These are phyloP conservation scores for Drosophila nebulosa DNA, from an alignment of 1,140 invertebrate genomes.

Conservation along the genomic window DNA sequence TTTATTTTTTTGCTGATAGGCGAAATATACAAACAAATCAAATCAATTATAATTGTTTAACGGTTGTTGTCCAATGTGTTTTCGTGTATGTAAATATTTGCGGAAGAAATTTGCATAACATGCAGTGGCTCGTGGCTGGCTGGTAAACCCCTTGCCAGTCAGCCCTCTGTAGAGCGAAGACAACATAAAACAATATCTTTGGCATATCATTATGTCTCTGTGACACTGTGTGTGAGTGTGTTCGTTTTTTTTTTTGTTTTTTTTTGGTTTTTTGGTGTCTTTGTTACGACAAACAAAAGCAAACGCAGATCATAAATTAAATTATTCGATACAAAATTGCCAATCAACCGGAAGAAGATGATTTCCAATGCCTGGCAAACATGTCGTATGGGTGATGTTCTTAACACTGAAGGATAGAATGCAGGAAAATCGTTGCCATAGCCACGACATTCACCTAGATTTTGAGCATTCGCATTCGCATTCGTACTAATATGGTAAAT, in stretches of 20 bases:
- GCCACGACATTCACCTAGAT: slow-evolving; percentile 35
- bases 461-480: slow-evolving; percentile 29
- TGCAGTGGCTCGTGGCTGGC: slow-evolving; percentile 36
- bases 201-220: slow-evolving; percentile 46
- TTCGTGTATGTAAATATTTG: slow-evolving; percentile 69
- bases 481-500: neutral
- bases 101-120: slow-evolving; percentile 71
- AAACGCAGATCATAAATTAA: slow-evolving; percentile 27
- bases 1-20: neutral
- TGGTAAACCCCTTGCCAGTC: neutral
- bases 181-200: slow-evolving; percentile 56
- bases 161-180: slow-evolving; percentile 28
- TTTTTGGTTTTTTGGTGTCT: slow-evolving; percentile 9
- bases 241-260: no score
- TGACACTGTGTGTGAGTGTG: neutral
- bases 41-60: slow-evolving; percentile 67
- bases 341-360: slow-evolving; percentile 37
- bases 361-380: slow-evolving; percentile 11
- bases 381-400: slow-evolving; percentile 57
- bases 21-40: slow-evolving; percentile 31
- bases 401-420: neutral
- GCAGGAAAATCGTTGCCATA: slow-evolving; percentile 12
- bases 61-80: slow-evolving; percentile 44
- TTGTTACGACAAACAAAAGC: slow-evolving; percentile 43
- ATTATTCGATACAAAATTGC: slow-evolving; percentile 1